phyloP scores from a whole-genome alignment of 2,888 invertebrate species.

The Leucozona laternaria region DNA sequence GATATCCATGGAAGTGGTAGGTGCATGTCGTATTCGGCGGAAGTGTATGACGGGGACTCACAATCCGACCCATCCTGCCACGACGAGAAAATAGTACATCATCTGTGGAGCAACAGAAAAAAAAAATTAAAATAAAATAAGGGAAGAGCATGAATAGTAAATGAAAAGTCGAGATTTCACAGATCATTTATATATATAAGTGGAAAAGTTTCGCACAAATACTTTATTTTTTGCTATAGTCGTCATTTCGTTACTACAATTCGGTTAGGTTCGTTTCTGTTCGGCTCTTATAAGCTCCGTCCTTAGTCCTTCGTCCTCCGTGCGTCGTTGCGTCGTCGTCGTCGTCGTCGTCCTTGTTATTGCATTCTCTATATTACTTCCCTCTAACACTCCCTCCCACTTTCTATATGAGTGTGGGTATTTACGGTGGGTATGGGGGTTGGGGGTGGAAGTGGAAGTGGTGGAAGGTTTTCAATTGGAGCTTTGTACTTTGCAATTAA shows the following conservation, averaged over 20 bases:
- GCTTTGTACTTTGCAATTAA: slow-evolving; percentile 70
- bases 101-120: slow-evolving; percentile 79
- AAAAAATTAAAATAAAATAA: slow-evolving; percentile 30
- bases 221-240: slow-evolving; percentile 44
- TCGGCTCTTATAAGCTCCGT: neutral
- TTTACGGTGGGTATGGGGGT: neutral
- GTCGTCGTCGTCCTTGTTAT: slow-evolving; percentile 9
- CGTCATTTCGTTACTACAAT: slow-evolving; percentile 1
- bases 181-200: slow-evolving; percentile 66
- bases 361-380: neutral
- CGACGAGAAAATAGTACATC: slow-evolving; percentile 85
- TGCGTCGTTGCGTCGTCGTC: neutral
- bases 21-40: slow-evolving; percentile 94
- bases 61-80: slow-evolving; percentile 89
- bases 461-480: slow-evolving; percentile 59
- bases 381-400: neutral
- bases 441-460: neutral
- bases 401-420: neutral
- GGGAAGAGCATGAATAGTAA: slow-evolving; percentile 58
- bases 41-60: slow-evolving; percentile 92
- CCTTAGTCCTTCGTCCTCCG: too few relatives aligned
- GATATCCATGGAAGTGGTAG: slow-evolving; percentile 92
- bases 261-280: neutral
- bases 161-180: slow-evolving; percentile 70
- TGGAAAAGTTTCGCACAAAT: slow-evolving; percentile 69